Evolutionary conservation across 2,797 vertebrate genomes (phyloP), one percentile per base, ranked within the genome.

Genomic region (Melanotaenia nigrans): DNA sequence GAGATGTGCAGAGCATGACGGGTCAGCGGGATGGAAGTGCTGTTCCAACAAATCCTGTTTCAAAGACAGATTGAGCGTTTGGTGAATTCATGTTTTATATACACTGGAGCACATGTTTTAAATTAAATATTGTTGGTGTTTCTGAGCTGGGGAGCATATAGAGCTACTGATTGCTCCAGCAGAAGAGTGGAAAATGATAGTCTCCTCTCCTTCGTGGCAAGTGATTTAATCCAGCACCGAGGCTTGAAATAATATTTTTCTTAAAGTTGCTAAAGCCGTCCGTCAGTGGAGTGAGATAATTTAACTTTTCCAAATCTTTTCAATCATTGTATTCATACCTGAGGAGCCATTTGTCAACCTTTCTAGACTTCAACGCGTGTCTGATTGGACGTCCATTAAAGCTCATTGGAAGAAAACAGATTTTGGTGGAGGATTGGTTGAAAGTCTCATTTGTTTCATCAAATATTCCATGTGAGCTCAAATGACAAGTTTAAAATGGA

Each of bases 231-330:
- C 87, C 89, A 87, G 82, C 36, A 11, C 75, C 2, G 51, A 73
- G 61, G 80, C 83, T 82, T 88, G 68, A 32, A 85, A 91, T 83
- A 90, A 90, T 89, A 87, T 92, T 92, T 87, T 65, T 56, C 78
- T 83, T 84, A 25, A 82, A 81, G 80, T 61, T 40, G 80, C 78
- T 89, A 72, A 86, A 89, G 75, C 77, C 77, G 75, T 73, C 58
- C 32, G 71, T 81, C 73, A 81, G 76, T 33, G 4, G 76, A 83
- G 81, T 61, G 75, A 81, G 82, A 84, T 82, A 40, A 78, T 81
- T 85, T 77, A 73, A 81, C 83, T 67, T 77, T 82, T 51, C 45
- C 57, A 83, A 58, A 72, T 81, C 60, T 83, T 57, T 49, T 78
- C 58, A 75, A 77, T 82, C 36, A 55, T 56, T 76, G 73, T 51